These are phyloP conservation scores for Myotis daubentonii DNA, from an alignment of 2,797 vertebrate genomes.

Conservation along the genomic window DNA sequence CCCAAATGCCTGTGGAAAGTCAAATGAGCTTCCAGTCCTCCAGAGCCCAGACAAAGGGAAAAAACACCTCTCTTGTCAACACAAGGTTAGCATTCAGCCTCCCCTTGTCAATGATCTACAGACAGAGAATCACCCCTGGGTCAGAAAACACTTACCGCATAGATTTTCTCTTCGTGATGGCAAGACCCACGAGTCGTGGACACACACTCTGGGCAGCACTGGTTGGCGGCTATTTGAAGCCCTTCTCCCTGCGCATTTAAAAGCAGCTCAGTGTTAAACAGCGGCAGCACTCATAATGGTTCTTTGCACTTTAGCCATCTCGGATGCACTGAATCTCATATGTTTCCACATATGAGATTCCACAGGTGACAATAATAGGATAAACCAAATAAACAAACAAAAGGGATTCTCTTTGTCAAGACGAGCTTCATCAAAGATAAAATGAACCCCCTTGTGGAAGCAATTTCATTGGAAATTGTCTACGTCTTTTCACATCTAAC, in stretches of 20 bases:
- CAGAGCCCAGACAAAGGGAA: neutral
- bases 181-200: constrained; percentile 87
- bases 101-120: neutral
- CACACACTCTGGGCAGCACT: constrained; percentile 93
- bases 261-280: constrained; percentile 46
- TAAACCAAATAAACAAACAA: constrained; percentile 19
- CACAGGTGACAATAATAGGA: neutral
- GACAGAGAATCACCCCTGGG: neutral
- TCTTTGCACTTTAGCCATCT: neutral
- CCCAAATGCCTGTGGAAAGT: neutral
- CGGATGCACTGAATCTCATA: neutral
- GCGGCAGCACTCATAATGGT: neutral
- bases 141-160: constrained; percentile 87
- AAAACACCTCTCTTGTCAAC: neutral
- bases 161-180: constrained; percentile 86
- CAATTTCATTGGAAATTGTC: constrained; percentile 33
- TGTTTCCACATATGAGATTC: neutral
- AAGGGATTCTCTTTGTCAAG: constrained; percentile 43
- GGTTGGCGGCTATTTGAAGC: constrained; percentile 90
- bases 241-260: constrained; percentile 89
- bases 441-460: neutral
- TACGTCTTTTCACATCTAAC: constrained; percentile 43
- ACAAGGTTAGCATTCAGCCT: neutral
- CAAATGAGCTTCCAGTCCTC: neutral
- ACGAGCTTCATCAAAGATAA: constrained; percentile 27